phyloP scores from a whole-genome alignment of 2,113 vertebrate species.

The Taxidea taxus region DNA sequence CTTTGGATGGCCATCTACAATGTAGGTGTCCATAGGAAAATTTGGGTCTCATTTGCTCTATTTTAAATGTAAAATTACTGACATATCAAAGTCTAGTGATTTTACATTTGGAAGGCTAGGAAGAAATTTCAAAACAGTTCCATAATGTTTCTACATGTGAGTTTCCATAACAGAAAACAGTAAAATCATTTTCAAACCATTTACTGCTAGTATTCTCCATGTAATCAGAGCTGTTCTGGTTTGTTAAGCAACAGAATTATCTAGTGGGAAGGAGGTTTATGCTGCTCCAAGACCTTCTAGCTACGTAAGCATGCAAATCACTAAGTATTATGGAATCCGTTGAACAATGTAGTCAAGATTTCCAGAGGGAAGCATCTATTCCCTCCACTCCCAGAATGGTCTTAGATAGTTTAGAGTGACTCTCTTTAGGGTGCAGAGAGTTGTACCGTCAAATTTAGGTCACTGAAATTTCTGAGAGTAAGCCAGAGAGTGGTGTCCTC shows the following conservation, averaged over 20 bases:
- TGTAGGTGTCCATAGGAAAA: background rate
- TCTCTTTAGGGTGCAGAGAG: background rate
- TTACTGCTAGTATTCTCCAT: conserved; percentile 51
- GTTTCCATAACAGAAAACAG: conserved; percentile 48
- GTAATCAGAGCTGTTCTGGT: conserved; percentile 64
- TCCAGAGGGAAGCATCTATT: background rate
- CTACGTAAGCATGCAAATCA: conserved; percentile 39
- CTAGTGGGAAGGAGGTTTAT: conserved; percentile 42
- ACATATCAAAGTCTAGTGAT: conserved; percentile 30
- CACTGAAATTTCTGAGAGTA: background rate
- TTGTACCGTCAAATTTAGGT: background rate
- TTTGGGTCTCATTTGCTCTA: background rate
- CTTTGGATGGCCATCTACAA: background rate
- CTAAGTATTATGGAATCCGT: background rate
- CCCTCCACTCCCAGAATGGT: background rate
- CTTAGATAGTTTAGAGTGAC: background rate
- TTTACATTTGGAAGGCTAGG: conserved; percentile 47
- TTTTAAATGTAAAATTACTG: background rate
- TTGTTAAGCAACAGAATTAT: conserved; percentile 69
- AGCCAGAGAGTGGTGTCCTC: background rate
- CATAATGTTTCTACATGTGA: conserved; percentile 48
- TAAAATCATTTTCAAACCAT: conserved; percentile 61
- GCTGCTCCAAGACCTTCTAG: conserved; percentile 37
- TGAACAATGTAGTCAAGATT: background rate
- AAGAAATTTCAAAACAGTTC: conserved; percentile 40